Percentiles rank a stretch among this genome's conserved stretches.
Evolutionary conservation across 2,797 vertebrate genomes (phyloP).

Genomic region (Onychomys torridus): DNA sequence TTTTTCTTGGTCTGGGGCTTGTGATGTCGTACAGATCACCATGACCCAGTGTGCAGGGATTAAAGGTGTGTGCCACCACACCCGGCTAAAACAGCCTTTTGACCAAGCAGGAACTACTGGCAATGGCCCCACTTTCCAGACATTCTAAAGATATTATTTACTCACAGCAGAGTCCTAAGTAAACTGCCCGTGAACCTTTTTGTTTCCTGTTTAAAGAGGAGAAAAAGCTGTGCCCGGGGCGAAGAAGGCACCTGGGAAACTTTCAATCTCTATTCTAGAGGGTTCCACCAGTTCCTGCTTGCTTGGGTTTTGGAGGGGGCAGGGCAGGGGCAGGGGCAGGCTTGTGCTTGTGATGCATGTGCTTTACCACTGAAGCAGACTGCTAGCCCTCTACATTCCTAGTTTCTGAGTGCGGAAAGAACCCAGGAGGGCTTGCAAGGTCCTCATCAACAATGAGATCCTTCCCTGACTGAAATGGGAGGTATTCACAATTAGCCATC

Average conservation of each 20-base stretch:
- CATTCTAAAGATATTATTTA: conserved; percentile 45
- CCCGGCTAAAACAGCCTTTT: not conserved
- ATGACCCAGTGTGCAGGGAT: not conserved
- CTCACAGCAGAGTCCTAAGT: not conserved
- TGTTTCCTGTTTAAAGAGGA: not conserved
- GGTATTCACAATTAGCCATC: not conserved
- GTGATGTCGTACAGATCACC: not conserved
- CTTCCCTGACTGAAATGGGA: not conserved
- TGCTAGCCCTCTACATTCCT: too few relatives aligned
- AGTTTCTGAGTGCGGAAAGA: conserved; percentile 5
- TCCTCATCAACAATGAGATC: not conserved
- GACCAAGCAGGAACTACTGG: not conserved
- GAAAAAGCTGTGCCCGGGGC: not conserved
- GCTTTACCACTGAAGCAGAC: not conserved
- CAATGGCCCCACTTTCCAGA: not conserved
- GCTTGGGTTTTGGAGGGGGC: not conserved
- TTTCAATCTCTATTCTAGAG: not conserved
- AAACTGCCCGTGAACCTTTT: conserved; percentile 23
- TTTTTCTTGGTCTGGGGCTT: conserved; percentile 11
- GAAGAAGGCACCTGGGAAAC: conserved; percentile 58
- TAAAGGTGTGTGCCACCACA: not conserved
- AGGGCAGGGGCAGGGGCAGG: not conserved
- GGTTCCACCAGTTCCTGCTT: not conserved
- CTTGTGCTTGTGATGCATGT: not conserved
- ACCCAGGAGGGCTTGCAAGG: not conserved